Conservation (phyloP, 2,113 vertebrate genomes). For the Dicentrarchus labrax region DNA sequence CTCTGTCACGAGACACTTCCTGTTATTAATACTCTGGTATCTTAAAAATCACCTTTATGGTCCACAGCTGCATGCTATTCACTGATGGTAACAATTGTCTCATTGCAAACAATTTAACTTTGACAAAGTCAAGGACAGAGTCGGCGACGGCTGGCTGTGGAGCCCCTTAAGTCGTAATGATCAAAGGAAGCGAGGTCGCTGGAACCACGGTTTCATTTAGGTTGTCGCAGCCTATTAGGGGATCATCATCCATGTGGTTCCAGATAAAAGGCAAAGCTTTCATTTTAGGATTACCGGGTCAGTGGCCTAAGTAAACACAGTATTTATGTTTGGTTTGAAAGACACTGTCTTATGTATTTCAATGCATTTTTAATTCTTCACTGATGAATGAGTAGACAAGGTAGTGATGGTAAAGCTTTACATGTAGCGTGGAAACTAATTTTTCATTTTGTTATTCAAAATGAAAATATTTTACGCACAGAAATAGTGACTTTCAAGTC, state of each 20-base stretch:
- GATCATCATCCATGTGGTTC: slow-evolving; percentile 50
- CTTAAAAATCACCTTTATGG: slow-evolving; percentile 59
- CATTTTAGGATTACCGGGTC: slow-evolving; percentile 16
- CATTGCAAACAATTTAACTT: slow-evolving; percentile 68
- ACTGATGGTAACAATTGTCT: slow-evolving; percentile 67
- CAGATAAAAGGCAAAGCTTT: slow-evolving; percentile 54
- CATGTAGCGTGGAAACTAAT: neutral
- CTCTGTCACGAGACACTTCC: slow-evolving; percentile 32
- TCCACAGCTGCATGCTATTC: slow-evolving; percentile 53
- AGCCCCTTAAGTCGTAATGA: slow-evolving; percentile 62
- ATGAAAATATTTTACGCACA: neutral
- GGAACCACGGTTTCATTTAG: slow-evolving; percentile 65
- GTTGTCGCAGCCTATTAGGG: slow-evolving; percentile 65
- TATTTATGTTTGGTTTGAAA: slow-evolving; percentile 15
- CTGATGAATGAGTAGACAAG: neutral
- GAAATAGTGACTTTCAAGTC: neutral
- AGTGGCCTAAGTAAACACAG: slow-evolving; percentile 6
- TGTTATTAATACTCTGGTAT: slow-evolving; percentile 47
- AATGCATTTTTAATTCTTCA: neutral
- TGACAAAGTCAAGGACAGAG: slow-evolving; percentile 76
- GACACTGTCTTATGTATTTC: neutral
- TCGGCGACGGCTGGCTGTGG: slow-evolving; percentile 43
- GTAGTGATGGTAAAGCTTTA: neutral
- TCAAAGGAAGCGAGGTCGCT: slow-evolving; percentile 63
- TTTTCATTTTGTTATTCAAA: neutral